These are phyloP conservation scores for Cistogaster globosa DNA, from an alignment of 2,888 invertebrate genomes.

Conservation along the genomic window DNA sequence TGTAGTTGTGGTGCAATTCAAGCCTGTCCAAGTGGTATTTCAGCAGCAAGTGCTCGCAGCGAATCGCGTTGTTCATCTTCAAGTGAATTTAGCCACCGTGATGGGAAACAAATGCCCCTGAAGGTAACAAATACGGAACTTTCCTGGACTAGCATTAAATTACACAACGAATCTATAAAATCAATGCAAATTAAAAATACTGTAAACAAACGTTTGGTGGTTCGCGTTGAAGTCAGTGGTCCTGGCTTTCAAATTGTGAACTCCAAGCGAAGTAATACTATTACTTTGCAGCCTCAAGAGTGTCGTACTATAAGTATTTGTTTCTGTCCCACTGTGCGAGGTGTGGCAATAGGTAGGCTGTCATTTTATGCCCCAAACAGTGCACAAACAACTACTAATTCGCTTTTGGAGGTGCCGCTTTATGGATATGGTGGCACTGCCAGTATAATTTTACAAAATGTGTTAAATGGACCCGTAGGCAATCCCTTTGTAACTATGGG, in stretches of 20 bases:
- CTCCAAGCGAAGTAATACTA: constrained; percentile 80
- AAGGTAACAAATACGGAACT: constrained; percentile 85
- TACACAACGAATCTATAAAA: constrained; percentile 84
- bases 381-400: constrained; percentile 75
- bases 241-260: constrained; percentile 83
- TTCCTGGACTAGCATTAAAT: constrained; percentile 85
- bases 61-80: constrained; percentile 80
- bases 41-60: constrained; percentile 74
- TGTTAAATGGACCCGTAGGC: constrained; percentile 85
- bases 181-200: constrained; percentile 85
- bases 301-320: constrained; percentile 84
- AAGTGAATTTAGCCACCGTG: constrained; percentile 81
- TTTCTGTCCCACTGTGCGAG: constrained; percentile 85
- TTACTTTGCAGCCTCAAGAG: constrained; percentile 85
- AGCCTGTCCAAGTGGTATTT: constrained; percentile 63
- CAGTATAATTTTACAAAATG: constrained; percentile 83
- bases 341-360: constrained; percentile 84
- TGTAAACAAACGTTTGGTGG: constrained; percentile 84
- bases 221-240: constrained; percentile 84
- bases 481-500: constrained; percentile 85
- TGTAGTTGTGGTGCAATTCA: constrained; percentile 56
- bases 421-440: constrained; percentile 86
- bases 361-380: constrained; percentile 83
- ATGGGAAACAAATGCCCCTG: constrained; percentile 83
- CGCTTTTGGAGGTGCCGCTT: constrained; percentile 81